Evolutionary conservation across 2,113 vertebrate genomes (phyloP).

Genomic region (Scartelaos histophorus): DNA sequence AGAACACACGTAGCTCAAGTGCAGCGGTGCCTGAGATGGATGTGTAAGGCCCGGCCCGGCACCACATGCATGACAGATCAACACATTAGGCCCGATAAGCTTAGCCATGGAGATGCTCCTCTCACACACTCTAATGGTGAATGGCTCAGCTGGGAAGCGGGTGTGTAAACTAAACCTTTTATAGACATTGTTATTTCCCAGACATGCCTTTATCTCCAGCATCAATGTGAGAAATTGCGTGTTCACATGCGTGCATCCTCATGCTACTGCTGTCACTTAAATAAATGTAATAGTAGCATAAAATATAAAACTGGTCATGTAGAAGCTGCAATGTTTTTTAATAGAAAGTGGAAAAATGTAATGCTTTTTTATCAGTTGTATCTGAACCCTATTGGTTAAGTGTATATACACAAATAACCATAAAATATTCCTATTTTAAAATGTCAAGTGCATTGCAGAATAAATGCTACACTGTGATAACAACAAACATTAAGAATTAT

Average conservation of each 20-base stretch:
- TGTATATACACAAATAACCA: conserved; percentile 7
- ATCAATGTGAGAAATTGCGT: conserved; percentile 7
- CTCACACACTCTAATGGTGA: conserved; percentile 46
- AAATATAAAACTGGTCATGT: conserved; percentile 25
- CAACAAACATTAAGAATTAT: not conserved
- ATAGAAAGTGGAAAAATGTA: conserved; percentile 18
- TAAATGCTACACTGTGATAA: not conserved
- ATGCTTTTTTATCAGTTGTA: conserved; percentile 28
- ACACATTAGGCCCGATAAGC: conserved; percentile 47
- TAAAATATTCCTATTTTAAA: conserved; percentile 12
- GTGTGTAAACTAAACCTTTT: conserved; percentile 45
- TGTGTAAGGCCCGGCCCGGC: conserved; percentile 44
- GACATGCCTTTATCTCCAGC: conserved; percentile 33
- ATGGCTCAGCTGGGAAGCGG: conserved; percentile 55
- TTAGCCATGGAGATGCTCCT: conserved; percentile 40
- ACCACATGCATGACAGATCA: conserved; percentile 62
- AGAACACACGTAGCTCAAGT: conserved; percentile 21
- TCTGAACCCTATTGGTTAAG: conserved; percentile 17
- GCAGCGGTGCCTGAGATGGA: conserved; percentile 46
- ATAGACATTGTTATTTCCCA: conserved; percentile 33
- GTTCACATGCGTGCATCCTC: conserved; percentile 10
- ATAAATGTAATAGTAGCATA: conserved; percentile 13
- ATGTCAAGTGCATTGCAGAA: conserved; percentile 8
- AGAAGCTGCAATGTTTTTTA: conserved; percentile 30
- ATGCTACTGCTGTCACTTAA: conserved; percentile 17